A percentile compares a stretch with the other conserved stretches of the same genome.
Conservation (phyloP, 2,888 invertebrate genomes). For the Diaphora mendica region DNA sequence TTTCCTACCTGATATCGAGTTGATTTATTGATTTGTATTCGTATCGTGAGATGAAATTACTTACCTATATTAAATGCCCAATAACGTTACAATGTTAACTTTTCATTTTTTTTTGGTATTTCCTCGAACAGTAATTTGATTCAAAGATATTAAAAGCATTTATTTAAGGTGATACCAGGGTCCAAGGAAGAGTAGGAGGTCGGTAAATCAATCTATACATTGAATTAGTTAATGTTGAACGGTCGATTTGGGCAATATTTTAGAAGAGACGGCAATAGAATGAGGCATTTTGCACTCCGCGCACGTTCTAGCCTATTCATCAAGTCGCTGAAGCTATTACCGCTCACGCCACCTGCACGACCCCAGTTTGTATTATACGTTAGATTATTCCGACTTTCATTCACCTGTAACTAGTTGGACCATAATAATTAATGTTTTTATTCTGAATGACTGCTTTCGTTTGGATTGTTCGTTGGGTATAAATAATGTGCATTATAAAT, state of each 20-base stretch:
- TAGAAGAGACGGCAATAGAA: slow-evolving; percentile 76
- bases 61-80: background rate
- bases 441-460: slow-evolving; percentile 12
- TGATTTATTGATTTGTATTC: background rate
- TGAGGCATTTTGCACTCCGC: slow-evolving; percentile 76
- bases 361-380: slow-evolving; percentile 74
- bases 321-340: slow-evolving; percentile 80
- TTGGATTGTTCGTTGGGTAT: background rate
- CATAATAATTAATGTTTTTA: slow-evolving; percentile 49
- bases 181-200: slow-evolving; percentile 42
- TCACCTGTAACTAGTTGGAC: slow-evolving; percentile 70
- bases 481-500: background rate
- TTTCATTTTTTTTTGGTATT: background rate
- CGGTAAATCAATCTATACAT: slow-evolving; percentile 82
- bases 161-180: slow-evolving; percentile 56
- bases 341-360: slow-evolving; percentile 79
- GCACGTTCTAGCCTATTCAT: slow-evolving; percentile 82
- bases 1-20: background rate
- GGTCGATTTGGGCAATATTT: slow-evolving; percentile 81
- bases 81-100: background rate
- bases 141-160: slow-evolving; percentile 77
- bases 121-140: slow-evolving; percentile 60
- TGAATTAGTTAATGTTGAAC: slow-evolving; percentile 82
- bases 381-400: slow-evolving; percentile 74
- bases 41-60: background rate